Conservation (phyloP, 2,113 vertebrate species). For the Marcusenius ussheri region DNA sequence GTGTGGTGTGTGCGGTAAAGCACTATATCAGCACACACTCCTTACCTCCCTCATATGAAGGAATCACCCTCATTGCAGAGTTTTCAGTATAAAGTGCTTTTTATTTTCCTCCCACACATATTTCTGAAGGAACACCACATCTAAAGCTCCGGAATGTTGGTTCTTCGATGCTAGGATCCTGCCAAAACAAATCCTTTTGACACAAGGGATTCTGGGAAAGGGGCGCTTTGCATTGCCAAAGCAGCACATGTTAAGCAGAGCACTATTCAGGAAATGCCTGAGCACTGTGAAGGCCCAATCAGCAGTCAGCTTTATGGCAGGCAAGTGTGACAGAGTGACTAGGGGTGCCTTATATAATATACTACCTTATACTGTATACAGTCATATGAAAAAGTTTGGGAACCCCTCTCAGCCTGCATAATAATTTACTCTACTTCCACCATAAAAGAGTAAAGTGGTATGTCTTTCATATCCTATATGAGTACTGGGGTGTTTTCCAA, state of each 20-base stretch:
- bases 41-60: conserved; percentile 20
- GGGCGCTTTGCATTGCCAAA: conserved; percentile 40
- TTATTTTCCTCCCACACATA: conserved; percentile 31
- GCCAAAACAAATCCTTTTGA: conserved; percentile 59
- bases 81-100: conserved; percentile 38
- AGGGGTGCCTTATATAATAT: neutral
- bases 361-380: too few species aligned
- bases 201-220: neutral
- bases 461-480: too few species aligned
- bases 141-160: conserved; percentile 57
- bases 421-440: too few species aligned
- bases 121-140: conserved; percentile 54
- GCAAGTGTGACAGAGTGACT: conserved; percentile 39
- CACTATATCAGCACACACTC: too few species aligned
- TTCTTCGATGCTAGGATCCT: conserved; percentile 41
- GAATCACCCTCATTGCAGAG: conserved; percentile 37
- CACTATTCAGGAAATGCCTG: conserved; percentile 61
- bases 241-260: conserved; percentile 54
- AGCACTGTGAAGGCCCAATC: conserved; percentile 16
- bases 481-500: too few species aligned
- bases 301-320: neutral
- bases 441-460: too few species aligned
- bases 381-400: too few species aligned
- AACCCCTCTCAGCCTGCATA: too few species aligned
- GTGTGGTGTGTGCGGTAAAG: too few species aligned